Conservation (phyloP, 1,140 invertebrate species). For the Drosophila suzukii region DNA sequence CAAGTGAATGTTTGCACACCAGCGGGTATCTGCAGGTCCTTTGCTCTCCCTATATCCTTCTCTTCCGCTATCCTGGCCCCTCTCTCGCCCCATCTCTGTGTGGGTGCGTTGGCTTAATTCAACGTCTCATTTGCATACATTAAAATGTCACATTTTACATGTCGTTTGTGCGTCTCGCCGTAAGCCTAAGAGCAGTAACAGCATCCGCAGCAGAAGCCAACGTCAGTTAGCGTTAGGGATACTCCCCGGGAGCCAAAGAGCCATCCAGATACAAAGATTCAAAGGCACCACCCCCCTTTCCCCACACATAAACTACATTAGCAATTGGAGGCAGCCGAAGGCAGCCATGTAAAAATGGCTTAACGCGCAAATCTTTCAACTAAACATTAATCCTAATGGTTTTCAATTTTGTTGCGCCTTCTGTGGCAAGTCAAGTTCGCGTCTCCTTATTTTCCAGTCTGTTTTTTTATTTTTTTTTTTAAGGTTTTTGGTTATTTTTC, state of each 20-base stretch:
- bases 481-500: neutral
- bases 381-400: conserved; percentile 83
- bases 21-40: conserved; percentile 19
- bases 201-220: conserved; percentile 47
- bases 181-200: conserved; percentile 64
- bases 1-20: conserved; percentile 65
- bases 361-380: conserved; percentile 82
- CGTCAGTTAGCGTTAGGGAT: conserved; percentile 78
- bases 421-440: conserved; percentile 75
- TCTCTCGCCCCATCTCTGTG: conserved; percentile 17
- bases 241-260: conserved; percentile 19
- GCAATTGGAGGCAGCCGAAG: conserved; percentile 66
- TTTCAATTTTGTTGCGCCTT: conserved; percentile 75
- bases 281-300: neutral
- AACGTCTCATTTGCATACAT: conserved; percentile 83
- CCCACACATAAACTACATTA: conserved; percentile 81
- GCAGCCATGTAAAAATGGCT: conserved; percentile 80
- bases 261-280: neutral
- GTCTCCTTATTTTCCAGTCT: conserved; percentile 13
- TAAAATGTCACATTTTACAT: conserved; percentile 83
- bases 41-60: neutral
- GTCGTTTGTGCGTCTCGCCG: conserved; percentile 78
- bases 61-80: neutral
- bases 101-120: conserved; percentile 72
- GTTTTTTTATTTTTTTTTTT: neutral